Evolutionary conservation across 1,140 invertebrate species (phyloP).

Genomic region (Cyclina sinensis): DNA sequence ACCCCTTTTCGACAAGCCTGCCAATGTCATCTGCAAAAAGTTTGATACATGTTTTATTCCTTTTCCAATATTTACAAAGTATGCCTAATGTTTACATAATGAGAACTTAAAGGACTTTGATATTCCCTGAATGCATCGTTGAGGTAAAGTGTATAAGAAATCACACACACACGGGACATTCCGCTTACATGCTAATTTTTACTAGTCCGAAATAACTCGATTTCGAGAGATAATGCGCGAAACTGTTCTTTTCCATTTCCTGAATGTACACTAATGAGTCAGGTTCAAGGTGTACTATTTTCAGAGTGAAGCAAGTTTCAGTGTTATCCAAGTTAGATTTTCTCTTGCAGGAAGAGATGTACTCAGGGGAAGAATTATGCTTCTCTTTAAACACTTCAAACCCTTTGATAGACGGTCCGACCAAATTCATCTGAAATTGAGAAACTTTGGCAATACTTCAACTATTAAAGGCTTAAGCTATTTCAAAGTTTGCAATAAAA

Average conservation of each 20-base stretch:
- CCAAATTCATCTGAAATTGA: conserved; percentile 36
- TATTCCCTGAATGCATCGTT: no score
- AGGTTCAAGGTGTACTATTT: not conserved
- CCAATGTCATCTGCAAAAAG: conserved; percentile 35
- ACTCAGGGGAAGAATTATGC: not conserved
- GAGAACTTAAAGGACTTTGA: no score
- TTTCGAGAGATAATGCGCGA: not conserved
- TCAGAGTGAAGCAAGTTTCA: conserved; percentile 8
- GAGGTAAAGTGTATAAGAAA: no score
- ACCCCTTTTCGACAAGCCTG: not conserved
- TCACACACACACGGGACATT: no score
- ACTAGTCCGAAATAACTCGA: conserved; percentile 1
- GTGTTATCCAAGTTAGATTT: not conserved
- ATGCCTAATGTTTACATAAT: not conserved
- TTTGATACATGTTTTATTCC: not conserved
- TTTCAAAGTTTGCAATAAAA: no score
- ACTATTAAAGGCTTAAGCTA: no score
- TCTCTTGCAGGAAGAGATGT: conserved; percentile 12
- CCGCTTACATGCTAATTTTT: not conserved
- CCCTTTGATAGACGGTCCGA: conserved; percentile 2
- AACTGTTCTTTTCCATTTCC: not conserved
- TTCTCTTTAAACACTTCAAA: conserved; percentile 7
- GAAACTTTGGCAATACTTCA: not conserved
- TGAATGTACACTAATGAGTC: not conserved
- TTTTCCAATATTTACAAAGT: not conserved